Evolutionary conservation across 2,888 invertebrate species (phyloP).

Genomic region (Meliscaeva auricollis): DNA sequence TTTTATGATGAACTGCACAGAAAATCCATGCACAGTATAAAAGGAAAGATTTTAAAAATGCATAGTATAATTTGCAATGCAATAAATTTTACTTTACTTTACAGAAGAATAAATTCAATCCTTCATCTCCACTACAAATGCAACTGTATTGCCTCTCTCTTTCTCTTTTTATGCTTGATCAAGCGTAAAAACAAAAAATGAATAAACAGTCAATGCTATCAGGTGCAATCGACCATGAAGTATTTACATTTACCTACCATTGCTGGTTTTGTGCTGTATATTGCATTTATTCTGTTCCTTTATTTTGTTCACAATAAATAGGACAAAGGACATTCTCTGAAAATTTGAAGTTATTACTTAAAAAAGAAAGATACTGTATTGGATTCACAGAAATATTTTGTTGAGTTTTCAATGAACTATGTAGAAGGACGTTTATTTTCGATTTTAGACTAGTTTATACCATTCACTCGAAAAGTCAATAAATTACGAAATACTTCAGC

Average conservation of each 20-base stretch:
- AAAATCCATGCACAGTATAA: no score
- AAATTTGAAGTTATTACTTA: not conserved
- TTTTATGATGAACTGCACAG: not conserved
- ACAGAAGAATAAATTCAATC: conserved; percentile 28
- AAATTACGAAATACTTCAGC: no score
- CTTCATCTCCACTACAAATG: not conserved
- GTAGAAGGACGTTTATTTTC: no score
- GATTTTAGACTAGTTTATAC: no score
- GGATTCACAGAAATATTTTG: no score
- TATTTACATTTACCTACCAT: conserved; percentile 1
- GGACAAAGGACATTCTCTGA: not conserved
- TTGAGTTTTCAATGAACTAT: no score
- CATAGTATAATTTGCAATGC: not conserved
- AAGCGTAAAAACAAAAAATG: conserved; percentile 9
- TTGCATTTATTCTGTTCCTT: conserved; percentile 1
- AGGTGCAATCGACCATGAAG: conserved; percentile 19
- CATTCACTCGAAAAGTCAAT: no score
- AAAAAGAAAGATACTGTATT: not conserved
- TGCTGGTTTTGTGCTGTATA: not conserved
- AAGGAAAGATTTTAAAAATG: no score
- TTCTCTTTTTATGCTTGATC: not conserved
- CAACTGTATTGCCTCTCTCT: not conserved
- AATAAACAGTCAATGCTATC: conserved; percentile 4
- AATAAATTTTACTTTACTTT: conserved; percentile 18
- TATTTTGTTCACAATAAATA: not conserved